These are phyloP conservation scores for Echiichthys vipera DNA, from an alignment of 2,797 vertebrate species.

Conservation along the genomic window DNA sequence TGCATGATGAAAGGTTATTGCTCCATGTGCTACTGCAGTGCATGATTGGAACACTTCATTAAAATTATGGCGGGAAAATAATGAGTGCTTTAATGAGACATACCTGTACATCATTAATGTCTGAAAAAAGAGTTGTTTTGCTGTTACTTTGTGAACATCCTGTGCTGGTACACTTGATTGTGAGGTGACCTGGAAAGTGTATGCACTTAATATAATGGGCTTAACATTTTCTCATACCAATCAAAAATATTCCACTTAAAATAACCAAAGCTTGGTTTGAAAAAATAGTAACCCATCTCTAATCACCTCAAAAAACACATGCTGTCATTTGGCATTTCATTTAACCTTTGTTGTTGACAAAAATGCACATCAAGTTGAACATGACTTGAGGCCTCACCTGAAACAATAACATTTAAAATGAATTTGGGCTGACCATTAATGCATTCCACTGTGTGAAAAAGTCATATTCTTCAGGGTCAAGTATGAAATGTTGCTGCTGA, in stretches of 20 bases:
- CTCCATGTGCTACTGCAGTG: neutral
- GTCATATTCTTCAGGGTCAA: neutral
- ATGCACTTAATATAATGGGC: neutral
- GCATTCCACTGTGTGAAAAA: neutral
- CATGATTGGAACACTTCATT: conserved; percentile 4
- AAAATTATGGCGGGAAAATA: conserved; percentile 9
- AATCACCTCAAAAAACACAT: neutral
- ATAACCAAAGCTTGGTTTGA: neutral
- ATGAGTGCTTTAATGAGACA: conserved; percentile 16
- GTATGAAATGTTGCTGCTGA: neutral
- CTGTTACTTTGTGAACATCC: neutral
- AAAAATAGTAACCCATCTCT: neutral
- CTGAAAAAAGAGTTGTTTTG: conserved; percentile 3
- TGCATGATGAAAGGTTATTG: neutral
- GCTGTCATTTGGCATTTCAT: neutral
- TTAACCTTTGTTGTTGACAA: neutral
- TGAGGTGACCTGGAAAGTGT: neutral
- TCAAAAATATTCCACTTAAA: neutral
- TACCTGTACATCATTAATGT: neutral
- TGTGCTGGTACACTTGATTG: neutral
- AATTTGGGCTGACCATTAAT: neutral
- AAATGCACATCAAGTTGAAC: neutral
- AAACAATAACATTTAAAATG: neutral
- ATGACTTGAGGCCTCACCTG: neutral
- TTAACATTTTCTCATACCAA: neutral